Conservation (phyloP, 2,888 invertebrate species). For the Sarcophaga subvicina region DNA sequence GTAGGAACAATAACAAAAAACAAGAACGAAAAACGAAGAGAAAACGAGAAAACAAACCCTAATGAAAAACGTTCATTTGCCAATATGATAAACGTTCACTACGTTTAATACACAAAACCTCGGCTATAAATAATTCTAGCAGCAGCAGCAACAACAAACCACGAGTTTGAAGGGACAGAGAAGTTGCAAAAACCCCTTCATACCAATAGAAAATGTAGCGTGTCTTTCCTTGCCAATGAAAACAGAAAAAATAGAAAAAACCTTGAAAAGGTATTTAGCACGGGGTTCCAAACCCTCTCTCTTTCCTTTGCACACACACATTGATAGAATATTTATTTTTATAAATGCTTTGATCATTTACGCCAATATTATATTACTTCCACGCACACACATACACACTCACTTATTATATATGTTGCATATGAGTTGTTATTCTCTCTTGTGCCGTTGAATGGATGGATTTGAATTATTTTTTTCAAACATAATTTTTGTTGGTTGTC, state of each 20-base stretch:
- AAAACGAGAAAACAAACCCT: slow-evolving; percentile 1
- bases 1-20: background rate
- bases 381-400: background rate
- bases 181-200: slow-evolving; percentile 15
- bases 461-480: slow-evolving; percentile 26
- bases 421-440: background rate
- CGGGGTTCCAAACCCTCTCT: slow-evolving; percentile 12
- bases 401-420: background rate
- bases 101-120: background rate
- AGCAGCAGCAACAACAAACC: slow-evolving; percentile 2
- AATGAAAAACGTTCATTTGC: slow-evolving; percentile 11
- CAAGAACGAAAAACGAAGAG: background rate
- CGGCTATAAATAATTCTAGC: background rate
- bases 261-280: slow-evolving; percentile 66
- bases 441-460: background rate
- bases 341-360: slow-evolving; percentile 66
- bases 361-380: slow-evolving; percentile 13
- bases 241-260: slow-evolving; percentile 59
- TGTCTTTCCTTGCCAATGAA: slow-evolving; percentile 14
- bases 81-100: slow-evolving; percentile 43
- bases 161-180: slow-evolving; percentile 6
- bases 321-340: slow-evolving; percentile 35
- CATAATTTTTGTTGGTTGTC: slow-evolving; percentile 64
- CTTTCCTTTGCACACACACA: slow-evolving; percentile 10
- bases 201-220: background rate